Base-by-base conservation (phyloP, 2,113 vertebrate genomes). In the Paramormyrops kingsleyae region DNA sequence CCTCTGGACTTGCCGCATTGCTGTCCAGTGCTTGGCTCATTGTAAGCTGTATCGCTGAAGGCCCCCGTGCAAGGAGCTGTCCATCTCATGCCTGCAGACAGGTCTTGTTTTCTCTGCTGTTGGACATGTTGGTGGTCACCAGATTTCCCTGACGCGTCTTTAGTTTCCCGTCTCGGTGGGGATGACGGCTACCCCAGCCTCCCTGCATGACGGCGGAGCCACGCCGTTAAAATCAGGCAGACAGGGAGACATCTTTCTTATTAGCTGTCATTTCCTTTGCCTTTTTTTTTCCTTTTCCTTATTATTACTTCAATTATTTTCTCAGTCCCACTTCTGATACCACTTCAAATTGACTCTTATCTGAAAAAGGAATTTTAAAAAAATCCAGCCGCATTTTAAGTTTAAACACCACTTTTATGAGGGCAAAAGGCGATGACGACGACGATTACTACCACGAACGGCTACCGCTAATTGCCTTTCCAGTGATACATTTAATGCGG, bases 361-460 rank as follows among this genome's bases (percentile, higher is more conserved):
- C 80, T 44, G 39, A 83, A 47, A n/a, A 39, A 46, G 3, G 1
- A 46, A 24, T 19, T 46, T 70, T 12, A 2, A 77, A 83, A 83
- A 83, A 83, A 46, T 47, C 80, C 80, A 83, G 42, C 80, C 19
- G 21, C 80, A 47, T 44, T 83, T 44, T 47, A 83, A 47, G 80
- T 83, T 83, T 46, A 83, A 83, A 83, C 44, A 83, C 42, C 44
- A 47, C 80, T 83, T 83, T 83, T 83, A 83, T 83, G 42, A n/a
- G 44, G 80, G 80, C 39, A 46, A n/a, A 46, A 83, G 44, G 44
- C 17, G 42, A 83, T 83, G 44, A 83, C 19, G 44, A 47, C 31
- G 21, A 0, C 39, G 80, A 47, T 77, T 39, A 47, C 44, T 44
- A 44, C 80, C 80, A 10, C 80, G 39, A 77, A 35, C 5, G 80